These are phyloP conservation scores for Pangasius djambal DNA, from an alignment of 2,797 vertebrate genomes.

Conservation along the genomic window DNA sequence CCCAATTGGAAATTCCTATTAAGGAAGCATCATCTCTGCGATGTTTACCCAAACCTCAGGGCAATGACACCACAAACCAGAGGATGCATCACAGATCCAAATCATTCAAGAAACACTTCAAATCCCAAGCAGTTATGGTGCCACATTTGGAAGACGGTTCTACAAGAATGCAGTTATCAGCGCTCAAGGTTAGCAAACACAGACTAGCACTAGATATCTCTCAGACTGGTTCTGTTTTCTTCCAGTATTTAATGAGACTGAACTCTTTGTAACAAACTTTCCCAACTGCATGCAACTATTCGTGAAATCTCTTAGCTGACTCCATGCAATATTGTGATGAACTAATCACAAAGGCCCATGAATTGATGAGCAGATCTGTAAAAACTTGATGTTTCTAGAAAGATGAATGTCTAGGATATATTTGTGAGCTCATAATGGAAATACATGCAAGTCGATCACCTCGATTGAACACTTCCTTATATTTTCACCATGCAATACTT, in stretches of 20 bases:
- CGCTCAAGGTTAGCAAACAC: not conserved
- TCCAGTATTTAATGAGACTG: not conserved
- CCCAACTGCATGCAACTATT: not conserved
- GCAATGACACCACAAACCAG: not conserved
- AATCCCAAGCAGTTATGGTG: not conserved
- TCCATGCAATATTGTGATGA: not conserved
- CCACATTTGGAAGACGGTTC: not conserved
- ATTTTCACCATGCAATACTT: not conserved
- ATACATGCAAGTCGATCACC: not conserved
- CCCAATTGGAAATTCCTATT: not conserved
- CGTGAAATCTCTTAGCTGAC: not conserved
- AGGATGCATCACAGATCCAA: not conserved
- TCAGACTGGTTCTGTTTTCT: not conserved
- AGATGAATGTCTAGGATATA: too few species aligned
- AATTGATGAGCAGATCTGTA: not conserved
- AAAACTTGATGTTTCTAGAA: not conserved
- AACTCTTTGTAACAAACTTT: not conserved
- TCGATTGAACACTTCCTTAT: not conserved
- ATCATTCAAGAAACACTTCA: not conserved
- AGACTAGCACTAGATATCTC: not conserved
- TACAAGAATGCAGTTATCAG: not conserved
- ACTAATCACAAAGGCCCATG: not conserved
- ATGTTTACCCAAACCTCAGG: conserved; percentile 1
- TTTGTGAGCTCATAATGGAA: not conserved
- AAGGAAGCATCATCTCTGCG: not conserved